Evolutionary conservation across 2,797 vertebrate species (phyloP).

Genomic region (Ctenopoma multispine): DNA sequence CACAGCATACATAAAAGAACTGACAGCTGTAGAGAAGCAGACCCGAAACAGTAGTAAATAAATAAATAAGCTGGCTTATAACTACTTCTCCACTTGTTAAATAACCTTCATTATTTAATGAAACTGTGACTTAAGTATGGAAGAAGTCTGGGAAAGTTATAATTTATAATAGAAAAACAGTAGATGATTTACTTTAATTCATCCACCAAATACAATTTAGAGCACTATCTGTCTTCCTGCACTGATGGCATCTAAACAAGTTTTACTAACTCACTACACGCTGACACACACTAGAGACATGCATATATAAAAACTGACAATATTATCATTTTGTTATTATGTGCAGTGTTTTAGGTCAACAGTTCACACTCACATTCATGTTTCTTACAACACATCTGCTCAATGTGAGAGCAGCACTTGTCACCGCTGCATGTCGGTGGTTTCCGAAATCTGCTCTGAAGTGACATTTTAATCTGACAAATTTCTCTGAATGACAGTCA

Average conservation of each 20-base stretch:
- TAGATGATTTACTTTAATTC: not conserved
- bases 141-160: too few relatives aligned
- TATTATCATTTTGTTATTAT: not conserved
- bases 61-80: conserved; percentile 8
- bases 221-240: not conserved
- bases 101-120: not conserved
- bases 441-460: conserved; percentile 52
- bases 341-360: not conserved
- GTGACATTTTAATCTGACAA: conserved; percentile 57
- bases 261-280: too few relatives aligned
- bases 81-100: not conserved
- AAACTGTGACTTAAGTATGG: not conserved
- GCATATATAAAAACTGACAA: not conserved
- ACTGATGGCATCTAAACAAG: not conserved
- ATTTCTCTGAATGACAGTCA: conserved; percentile 51
- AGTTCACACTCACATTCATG: conserved; percentile 16
- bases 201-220: not conserved
- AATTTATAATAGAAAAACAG: too few relatives aligned
- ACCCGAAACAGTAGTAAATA: conserved; percentile 22
- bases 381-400: conserved; percentile 34
- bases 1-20: conserved; percentile 33
- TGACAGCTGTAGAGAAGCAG: conserved; percentile 30
- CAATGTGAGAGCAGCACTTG: conserved; percentile 27
- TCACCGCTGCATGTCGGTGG: conserved; percentile 43
- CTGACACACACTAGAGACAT: too few relatives aligned